Evolutionary conservation across 2,888 invertebrate species (phyloP), one percentile per base, ranked within the genome.

Genomic region (Schrankia costaestrigalis): DNA sequence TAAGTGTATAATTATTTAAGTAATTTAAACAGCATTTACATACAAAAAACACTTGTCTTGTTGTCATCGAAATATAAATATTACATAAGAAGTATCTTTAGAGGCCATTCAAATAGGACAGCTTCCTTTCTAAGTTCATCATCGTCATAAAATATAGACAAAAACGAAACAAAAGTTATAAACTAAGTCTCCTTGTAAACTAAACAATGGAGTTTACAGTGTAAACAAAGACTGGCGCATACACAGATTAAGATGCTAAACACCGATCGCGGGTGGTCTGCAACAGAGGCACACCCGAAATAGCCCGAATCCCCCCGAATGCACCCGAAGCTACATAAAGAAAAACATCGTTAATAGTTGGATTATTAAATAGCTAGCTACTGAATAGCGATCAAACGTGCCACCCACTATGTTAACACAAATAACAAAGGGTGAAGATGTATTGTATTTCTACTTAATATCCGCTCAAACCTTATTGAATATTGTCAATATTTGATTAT

Each of bases 341-440:
- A 81, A 85, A 84, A 86, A 84, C 85, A 81, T 81, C 76, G 81
- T 85, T 82, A 79, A 82, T 75, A 73, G 72, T 56, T 63, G 53
- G 51, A 78, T 80, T 84, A 81, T 83, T 80, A 82, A 76, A 83
- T 71, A 77, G 75, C 65, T 78, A 73, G 83, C 80, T 75, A 82
- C 86, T 85, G 82, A 79, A 78, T 83, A 65, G 63, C 63, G 54
- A 74, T 84, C 74, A 86, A 85, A 71, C 53, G 63, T 60, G 66
- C 85, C 85, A 85, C 85, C 86, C 86, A 85, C 78, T 69, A 67
- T 56, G 76, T 27, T 46, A 50, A 59, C 73, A 74, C 73, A 82
- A 81, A 81, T 82, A 77, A 72, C 41, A 25, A 57, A 67, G 64
- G 63, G 58, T 50, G 50, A 34, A 55, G 61, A 54, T 54, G 38